phyloP scores from a whole-genome alignment of 2,797 vertebrate genomes.

The Buceros bicornis region DNA sequence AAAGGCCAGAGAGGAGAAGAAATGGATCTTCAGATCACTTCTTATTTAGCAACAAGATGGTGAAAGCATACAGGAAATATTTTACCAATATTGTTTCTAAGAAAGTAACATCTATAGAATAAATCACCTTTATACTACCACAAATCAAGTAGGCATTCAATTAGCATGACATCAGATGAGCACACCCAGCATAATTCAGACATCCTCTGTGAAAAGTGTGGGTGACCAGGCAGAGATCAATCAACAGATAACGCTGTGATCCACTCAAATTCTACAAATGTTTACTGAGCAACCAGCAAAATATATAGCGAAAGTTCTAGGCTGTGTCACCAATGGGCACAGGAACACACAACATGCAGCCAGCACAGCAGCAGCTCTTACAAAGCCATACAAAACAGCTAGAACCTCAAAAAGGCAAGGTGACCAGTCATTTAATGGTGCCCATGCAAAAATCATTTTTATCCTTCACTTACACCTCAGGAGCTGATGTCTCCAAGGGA shows the following conservation, averaged over 20 bases:
- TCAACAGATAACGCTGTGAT: background rate
- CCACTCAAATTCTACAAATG: background rate
- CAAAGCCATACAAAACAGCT: background rate
- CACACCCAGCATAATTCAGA: slow-evolving; percentile 52
- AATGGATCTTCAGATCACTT: background rate
- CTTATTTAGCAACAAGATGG: background rate
- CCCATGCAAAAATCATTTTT: background rate
- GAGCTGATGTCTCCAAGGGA: background rate
- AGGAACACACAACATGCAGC: background rate
- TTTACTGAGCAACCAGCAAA: slow-evolving; percentile 15
- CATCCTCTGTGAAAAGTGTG: slow-evolving; percentile 67
- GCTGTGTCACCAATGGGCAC: background rate
- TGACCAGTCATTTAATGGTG: background rate
- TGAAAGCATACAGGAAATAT: background rate
- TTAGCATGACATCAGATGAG: background rate
- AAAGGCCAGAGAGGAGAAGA: background rate
- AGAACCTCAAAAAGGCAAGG: background rate
- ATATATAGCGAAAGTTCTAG: background rate
- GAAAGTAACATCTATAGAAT: background rate
- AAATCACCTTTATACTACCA: background rate
- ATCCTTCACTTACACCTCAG: background rate
- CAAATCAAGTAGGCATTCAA: background rate
- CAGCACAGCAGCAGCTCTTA: background rate
- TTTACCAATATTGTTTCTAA: background rate
- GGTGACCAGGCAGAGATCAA: slow-evolving; percentile 28